Percentiles rank a stretch among this genome's conserved stretches.
Evolutionary conservation across 2,113 vertebrate species (phyloP).

Genomic region (Hylia prasina): DNA sequence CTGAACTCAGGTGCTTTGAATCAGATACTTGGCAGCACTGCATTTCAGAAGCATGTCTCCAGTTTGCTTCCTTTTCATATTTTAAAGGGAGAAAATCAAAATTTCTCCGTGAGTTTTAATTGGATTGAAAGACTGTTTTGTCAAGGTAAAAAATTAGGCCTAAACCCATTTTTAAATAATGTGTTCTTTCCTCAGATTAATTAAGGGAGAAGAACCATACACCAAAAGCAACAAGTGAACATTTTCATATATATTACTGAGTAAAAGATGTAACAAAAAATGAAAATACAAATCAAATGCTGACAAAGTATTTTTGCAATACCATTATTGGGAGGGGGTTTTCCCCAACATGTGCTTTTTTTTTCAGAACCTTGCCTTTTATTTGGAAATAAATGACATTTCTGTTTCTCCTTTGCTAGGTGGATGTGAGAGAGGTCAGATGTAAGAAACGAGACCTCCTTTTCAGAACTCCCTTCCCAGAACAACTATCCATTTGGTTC

Average conservation of each 20-base stretch:
- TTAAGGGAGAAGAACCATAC: background rate
- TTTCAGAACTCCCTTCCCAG: background rate
- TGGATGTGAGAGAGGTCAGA: rapidly evolving
- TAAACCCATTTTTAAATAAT: constrained; percentile 36
- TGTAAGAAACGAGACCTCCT: background rate
- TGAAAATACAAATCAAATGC: background rate
- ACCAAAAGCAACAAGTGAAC: background rate
- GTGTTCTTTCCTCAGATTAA: background rate
- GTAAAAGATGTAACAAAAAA: background rate
- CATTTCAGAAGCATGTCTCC: background rate
- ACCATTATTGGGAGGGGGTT: background rate
- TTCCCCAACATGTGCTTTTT: background rate
- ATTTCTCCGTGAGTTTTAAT: constrained; percentile 16
- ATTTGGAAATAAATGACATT: background rate
- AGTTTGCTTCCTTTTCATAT: background rate
- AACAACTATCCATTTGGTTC: background rate
- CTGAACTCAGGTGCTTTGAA: background rate
- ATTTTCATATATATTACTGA: background rate
- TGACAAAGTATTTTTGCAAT: background rate
- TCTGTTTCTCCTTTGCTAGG: background rate
- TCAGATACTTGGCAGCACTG: background rate
- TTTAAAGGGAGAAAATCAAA: background rate
- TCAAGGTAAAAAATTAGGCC: constrained; percentile 34
- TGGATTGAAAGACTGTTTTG: constrained; percentile 32
- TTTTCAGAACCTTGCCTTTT: background rate